These are phyloP conservation scores for Sus scrofa DNA, from an alignment of 2,113 vertebrate species.

Conservation along the genomic window DNA sequence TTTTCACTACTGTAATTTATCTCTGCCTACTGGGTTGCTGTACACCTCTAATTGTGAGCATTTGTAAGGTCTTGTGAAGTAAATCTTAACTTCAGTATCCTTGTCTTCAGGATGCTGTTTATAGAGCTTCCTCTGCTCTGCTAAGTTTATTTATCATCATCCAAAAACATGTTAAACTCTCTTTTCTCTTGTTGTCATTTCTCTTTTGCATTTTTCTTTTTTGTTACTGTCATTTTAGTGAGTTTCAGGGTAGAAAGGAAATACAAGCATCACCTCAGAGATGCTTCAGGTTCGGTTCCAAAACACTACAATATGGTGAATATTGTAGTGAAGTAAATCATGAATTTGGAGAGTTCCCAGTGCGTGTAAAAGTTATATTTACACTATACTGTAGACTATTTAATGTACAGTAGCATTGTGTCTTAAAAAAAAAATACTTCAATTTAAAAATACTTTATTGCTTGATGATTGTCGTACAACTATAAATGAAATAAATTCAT, in stretches of 20 bases:
- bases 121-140: neutral
- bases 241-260: neutral
- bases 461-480: too few relatives aligned
- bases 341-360: neutral
- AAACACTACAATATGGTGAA: neutral
- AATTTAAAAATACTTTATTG: neutral
- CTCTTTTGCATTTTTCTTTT: conserved; percentile 7
- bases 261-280: neutral
- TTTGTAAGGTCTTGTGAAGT: neutral
- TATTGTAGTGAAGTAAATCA: neutral
- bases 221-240: conserved; percentile 18
- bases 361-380: neutral
- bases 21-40: neutral
- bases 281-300: neutral
- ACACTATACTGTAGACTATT: neutral
- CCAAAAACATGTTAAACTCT: neutral
- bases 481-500: too few relatives aligned
- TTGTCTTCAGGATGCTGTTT: neutral
- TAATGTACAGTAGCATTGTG: neutral
- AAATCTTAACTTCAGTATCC: neutral
- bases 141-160: neutral
- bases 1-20: neutral
- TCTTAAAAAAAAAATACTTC: neutral
- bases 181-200: neutral
- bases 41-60: neutral